Evolutionary conservation across 2,888 invertebrate genomes (phyloP), one percentile per base, ranked within the genome.

Genomic region (Eremobia ochroleuca): DNA sequence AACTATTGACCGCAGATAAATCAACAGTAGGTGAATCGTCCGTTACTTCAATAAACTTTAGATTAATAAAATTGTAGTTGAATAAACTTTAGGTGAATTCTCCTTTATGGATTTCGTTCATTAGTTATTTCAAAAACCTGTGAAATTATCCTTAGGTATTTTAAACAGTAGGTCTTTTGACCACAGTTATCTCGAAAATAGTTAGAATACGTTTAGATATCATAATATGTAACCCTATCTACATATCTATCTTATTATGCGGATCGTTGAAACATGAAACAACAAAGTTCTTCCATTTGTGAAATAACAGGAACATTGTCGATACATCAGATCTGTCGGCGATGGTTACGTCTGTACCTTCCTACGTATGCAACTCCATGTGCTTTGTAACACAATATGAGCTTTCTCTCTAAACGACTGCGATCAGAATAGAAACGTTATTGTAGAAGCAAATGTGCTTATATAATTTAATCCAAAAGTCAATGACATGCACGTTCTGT

Each of bases 351-450:
- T 73, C 28, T 59, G 8, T 66, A 37, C 2, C 1, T 80, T 66
- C 8, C 15, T 73, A 73, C 13, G 59, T 81, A 62, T 83, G 65
- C 72, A 84, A 34, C 70, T 66, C 72, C 64, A 72, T 82, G 66
- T 88, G 77, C 79, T 89, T 78, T 64, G 74, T 28, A 84, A 83
- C 64, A 80, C 72, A 83, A 83, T 81, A 78, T 64, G 70, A 82
- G 81, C 88, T 88, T 88, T 89, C 88, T 83, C 87, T 82, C 61
- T 67, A 69, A 82, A 79, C 73, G 68, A 34, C 64, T 81, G 75
- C 88, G 75, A 83, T 82, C 77, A 61, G 43, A 80, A 78, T 85
- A 79, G 86, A 77, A 83, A 82, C 78, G 61, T 77, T 74, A 76
- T 76, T 81, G 69, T 76, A 79, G 75, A 80, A 52, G 40, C 79